Evolutionary conservation across 1,140 invertebrate genomes (phyloP).

Genomic region (Drosophila auraria): DNA sequence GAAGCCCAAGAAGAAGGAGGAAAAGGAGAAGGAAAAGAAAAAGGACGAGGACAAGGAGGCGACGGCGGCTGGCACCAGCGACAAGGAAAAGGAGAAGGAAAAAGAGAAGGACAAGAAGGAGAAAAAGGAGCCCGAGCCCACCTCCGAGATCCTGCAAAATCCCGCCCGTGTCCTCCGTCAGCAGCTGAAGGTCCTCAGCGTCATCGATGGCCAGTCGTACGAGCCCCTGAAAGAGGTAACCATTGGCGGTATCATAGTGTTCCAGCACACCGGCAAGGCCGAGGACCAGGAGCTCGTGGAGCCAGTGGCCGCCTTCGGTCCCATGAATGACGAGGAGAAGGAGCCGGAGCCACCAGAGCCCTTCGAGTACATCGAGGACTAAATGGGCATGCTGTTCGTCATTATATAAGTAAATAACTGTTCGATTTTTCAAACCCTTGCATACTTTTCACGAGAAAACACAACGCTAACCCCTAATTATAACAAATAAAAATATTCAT

Average conservation of each 20-base stretch:
- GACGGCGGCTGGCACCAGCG: conserved; percentile 69
- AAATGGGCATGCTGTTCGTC: conserved; percentile 85
- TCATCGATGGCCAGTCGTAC: conserved; percentile 93
- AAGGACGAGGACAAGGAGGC: conserved; percentile 84
- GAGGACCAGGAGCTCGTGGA: conserved; percentile 95
- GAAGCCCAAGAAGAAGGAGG: conserved; percentile 86
- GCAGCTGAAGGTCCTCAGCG: conserved; percentile 94
- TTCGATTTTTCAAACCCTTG: conserved; percentile 60
- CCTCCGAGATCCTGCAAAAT: conserved; percentile 96
- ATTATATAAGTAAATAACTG: conserved; percentile 64
- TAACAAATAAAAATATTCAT: conserved; percentile 71
- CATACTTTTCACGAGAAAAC: conserved; percentile 60
- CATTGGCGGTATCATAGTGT: conserved; percentile 98
- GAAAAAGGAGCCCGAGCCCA: conserved; percentile 94
- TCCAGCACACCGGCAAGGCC: conserved; percentile 92
- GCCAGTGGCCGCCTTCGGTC: conserved; percentile 96
- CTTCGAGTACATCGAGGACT: conserved; percentile 97
- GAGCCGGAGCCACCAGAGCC: conserved; percentile 98
- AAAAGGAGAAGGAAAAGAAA: conserved; percentile 85
- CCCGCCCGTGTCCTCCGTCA: conserved; percentile 97
- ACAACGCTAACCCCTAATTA: conserved; percentile 67
- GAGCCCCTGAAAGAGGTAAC: conserved; percentile 95
- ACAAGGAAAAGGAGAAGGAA: conserved; percentile 86
- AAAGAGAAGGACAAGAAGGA: conserved; percentile 86
- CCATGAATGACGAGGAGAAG: conserved; percentile 95